Evolutionary conservation across 2,113 vertebrate species (phyloP).

Genomic region (Sula dactylatra): DNA sequence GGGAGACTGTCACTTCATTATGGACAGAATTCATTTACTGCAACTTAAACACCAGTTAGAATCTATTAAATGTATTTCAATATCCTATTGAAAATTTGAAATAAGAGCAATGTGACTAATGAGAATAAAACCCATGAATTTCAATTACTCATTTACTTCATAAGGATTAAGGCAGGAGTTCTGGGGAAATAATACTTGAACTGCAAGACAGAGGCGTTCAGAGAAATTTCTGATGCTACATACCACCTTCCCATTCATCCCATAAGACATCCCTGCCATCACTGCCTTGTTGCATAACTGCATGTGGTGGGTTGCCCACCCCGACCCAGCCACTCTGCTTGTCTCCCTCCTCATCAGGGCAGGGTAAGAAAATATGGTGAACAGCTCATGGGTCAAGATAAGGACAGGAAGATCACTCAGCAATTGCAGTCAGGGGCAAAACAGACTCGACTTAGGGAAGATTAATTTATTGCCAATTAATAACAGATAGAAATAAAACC

Average conservation of each 20-base stretch:
- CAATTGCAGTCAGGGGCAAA: not conserved
- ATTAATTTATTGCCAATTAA: not conserved
- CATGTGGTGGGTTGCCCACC: not conserved
- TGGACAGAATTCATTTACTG: not conserved
- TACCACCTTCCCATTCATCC: not conserved
- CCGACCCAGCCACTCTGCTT: rapidly evolving
- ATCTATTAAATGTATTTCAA: not conserved
- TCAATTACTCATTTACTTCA: not conserved
- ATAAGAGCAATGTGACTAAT: not conserved
- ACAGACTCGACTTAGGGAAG: not conserved
- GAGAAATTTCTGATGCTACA: not conserved
- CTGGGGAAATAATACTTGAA: not conserved
- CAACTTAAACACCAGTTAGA: not conserved
- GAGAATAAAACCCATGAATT: not conserved
- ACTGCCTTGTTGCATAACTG: not conserved
- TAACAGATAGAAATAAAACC: not conserved
- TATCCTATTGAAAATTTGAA: not conserved
- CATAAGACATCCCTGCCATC: not conserved
- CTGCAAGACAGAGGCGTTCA: not conserved
- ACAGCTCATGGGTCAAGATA: not conserved
- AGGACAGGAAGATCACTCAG: not conserved
- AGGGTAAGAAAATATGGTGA: rapidly evolving
- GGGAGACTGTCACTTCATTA: not conserved
- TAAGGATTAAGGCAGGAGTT: not conserved
- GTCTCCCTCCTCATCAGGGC: not conserved